phyloP scores from a whole-genome alignment of 2,797 vertebrate species.

The Paguma larvata region DNA sequence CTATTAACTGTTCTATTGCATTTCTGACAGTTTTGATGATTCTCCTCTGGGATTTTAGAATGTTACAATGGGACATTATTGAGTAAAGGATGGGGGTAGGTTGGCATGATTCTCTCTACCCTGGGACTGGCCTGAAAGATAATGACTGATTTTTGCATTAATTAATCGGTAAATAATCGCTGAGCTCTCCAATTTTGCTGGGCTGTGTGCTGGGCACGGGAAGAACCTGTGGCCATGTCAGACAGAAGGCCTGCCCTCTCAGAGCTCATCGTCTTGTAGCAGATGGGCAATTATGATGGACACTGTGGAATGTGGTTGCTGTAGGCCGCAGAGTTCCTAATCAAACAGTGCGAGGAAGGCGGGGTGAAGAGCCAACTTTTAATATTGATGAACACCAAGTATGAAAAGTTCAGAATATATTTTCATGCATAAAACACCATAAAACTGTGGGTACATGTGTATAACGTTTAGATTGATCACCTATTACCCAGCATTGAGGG shows the following conservation, averaged over 20 bases:
- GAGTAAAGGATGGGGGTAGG: not conserved
- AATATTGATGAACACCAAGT: not conserved
- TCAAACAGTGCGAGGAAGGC: too few species aligned
- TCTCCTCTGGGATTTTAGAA: slow-evolving; percentile 40
- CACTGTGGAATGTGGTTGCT: accelerated
- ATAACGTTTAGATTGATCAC: not conserved
- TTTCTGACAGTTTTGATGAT: not conserved
- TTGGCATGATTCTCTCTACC: too few species aligned
- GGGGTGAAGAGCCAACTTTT: not conserved
- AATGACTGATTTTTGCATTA: not conserved
- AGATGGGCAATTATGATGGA: not conserved
- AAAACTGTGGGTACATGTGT: accelerated
- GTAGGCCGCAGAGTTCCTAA: not conserved
- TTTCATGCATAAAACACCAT: not conserved
- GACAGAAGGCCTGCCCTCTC: not conserved
- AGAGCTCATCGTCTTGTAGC: not conserved
- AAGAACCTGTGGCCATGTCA: not conserved
- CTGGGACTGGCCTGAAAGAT: not conserved
- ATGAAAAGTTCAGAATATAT: not conserved
- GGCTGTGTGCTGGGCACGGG: not conserved
- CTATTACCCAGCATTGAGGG: not conserved
- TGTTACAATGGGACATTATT: not conserved
- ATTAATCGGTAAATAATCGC: not conserved
- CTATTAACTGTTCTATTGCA: not conserved
- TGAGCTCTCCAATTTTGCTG: not conserved